Evolutionary conservation across 2,113 vertebrate genomes (phyloP).

Genomic region (Xyrauchen texanus): DNA sequence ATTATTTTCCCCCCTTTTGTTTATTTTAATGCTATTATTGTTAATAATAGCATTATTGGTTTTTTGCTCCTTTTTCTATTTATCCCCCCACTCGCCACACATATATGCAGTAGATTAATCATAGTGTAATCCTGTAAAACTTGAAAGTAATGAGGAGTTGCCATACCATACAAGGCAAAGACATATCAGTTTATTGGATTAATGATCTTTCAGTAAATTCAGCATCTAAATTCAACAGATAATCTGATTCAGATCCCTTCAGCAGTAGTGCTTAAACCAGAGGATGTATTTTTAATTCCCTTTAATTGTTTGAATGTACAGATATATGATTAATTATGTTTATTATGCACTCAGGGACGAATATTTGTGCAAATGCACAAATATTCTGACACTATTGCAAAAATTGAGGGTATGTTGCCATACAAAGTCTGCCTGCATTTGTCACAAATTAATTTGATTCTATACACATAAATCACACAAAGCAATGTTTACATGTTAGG

Average conservation of each 20-base stretch:
- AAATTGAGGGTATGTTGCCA: constrained; percentile 11
- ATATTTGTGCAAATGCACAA: constrained; percentile 16
- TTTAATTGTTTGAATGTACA: constrained; percentile 20
- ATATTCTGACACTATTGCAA: constrained; percentile 20
- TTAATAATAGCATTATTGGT: too few relatives aligned
- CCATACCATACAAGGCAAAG: not conserved
- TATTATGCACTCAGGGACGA: constrained; percentile 2
- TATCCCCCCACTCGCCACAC: too few relatives aligned
- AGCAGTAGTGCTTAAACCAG: constrained; percentile 15
- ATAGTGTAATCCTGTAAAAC: constrained; percentile 12
- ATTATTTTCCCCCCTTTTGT: too few relatives aligned
- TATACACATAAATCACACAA: not conserved
- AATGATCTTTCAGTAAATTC: constrained; percentile 18
- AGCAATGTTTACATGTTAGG: too few relatives aligned
- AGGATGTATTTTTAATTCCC: constrained; percentile 17
- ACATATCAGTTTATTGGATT: constrained; percentile 21
- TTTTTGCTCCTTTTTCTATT: too few relatives aligned
- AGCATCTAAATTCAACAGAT: constrained; percentile 7
- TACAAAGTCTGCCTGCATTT: constrained; percentile 17
- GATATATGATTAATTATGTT: constrained; percentile 36
- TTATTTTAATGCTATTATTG: too few relatives aligned
- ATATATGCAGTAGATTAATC: too few relatives aligned
- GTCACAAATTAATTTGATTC: not conserved
- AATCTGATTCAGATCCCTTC: constrained; percentile 11
- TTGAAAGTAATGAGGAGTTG: constrained; percentile 14